A percentile compares a stretch with the other conserved stretches of the same genome.
Evolutionary conservation across 2,113 vertebrate genomes (phyloP).

Genomic region (Nestor notabilis): DNA sequence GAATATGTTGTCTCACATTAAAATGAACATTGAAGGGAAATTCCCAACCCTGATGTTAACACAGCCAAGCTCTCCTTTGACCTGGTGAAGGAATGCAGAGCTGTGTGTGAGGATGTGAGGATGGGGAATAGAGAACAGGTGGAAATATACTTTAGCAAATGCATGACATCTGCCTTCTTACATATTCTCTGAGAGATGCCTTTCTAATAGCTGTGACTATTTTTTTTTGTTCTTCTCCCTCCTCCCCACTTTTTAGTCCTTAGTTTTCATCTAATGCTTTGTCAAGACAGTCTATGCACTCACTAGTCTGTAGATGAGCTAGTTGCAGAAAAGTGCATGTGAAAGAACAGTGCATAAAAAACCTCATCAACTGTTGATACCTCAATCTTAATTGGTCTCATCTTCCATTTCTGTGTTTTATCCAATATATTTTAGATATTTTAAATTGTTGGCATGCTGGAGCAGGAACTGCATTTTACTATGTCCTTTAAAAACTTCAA

Average conservation of each 20-base stretch:
- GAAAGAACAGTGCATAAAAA: neutral
- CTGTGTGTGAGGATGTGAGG: neutral
- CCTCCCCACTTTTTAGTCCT: neutral
- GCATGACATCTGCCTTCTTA: neutral
- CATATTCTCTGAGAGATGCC: neutral
- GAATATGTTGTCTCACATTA: neutral
- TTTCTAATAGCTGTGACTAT: neutral
- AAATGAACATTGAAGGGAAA: neutral
- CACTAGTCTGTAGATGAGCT: neutral
- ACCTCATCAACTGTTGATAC: neutral
- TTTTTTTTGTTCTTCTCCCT: neutral
- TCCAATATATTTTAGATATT: neutral
- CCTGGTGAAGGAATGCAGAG: neutral
- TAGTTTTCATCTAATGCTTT: neutral
- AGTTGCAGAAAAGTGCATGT: neutral
- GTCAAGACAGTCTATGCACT: rapidly evolving
- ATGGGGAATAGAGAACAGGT: neutral
- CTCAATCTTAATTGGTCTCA: neutral
- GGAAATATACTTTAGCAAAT: neutral
- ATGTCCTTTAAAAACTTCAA: neutral
- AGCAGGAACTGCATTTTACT: neutral
- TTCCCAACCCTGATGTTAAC: neutral
- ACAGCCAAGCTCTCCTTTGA: neutral
- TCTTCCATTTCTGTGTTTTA: neutral
- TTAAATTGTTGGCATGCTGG: neutral